Percentiles rank a stretch among this genome's conserved stretches.
These are phyloP conservation scores for Drosophila equinoxialis DNA, from an alignment of 1,140 invertebrate genomes.

Conservation along the genomic window DNA sequence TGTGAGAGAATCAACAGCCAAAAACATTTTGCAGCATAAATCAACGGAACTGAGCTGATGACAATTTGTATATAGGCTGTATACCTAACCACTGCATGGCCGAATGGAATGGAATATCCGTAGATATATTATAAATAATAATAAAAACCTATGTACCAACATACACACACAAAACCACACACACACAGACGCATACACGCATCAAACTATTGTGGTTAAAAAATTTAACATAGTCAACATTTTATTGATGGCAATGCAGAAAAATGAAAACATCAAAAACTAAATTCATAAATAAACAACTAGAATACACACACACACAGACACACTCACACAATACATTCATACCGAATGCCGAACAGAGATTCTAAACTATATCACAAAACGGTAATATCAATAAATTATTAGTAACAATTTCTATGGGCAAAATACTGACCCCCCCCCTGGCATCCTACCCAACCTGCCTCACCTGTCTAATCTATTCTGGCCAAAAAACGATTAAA, in stretches of 20 bases:
- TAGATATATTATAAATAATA: background rate
- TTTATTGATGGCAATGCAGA: constrained; percentile 39
- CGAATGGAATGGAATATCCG: constrained; percentile 18
- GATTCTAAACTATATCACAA: constrained; percentile 63
- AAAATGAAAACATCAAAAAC: constrained; percentile 20
- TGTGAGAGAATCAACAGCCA: constrained; percentile 37
- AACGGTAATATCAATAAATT: constrained; percentile 68
- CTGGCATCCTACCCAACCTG: background rate
- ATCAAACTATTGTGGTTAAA: constrained; percentile 33
- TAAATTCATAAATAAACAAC: constrained; percentile 64
- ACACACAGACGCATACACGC: constrained; percentile 10
- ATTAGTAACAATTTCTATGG: constrained; percentile 62
- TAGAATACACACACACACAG: constrained; percentile 25
- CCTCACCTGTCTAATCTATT: too few relatives aligned
- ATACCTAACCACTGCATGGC: constrained; percentile 42
- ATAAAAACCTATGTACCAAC: constrained; percentile 7
- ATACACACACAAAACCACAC: constrained; percentile 16
- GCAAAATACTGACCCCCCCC: constrained; percentile 19
- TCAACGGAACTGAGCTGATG: constrained; percentile 57
- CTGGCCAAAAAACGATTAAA: constrained; percentile 24
- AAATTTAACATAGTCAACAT: constrained; percentile 39
- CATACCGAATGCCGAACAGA: constrained; percentile 38
- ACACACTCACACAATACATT: background rate
- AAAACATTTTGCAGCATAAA: constrained; percentile 51
- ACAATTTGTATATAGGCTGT: constrained; percentile 66